Evolutionary conservation across 35 echinoderm and acorn worm genomes (phyloP), one percentile per base, ranked within the genome.

Genomic region (Heliocidaris erythrogramma): DNA sequence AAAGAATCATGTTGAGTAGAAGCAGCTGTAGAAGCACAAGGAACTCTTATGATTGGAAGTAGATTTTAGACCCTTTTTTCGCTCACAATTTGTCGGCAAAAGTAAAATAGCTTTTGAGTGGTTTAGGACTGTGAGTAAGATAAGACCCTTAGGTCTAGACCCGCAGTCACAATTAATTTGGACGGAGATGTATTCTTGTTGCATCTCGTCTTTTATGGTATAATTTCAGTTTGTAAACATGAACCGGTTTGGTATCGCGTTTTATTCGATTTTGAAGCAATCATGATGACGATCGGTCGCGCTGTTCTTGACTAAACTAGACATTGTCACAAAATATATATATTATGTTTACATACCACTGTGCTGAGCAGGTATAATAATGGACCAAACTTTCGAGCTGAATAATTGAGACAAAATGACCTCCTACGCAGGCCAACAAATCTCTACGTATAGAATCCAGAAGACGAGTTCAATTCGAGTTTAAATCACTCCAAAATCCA

Each of bases 401-500:
- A 78, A 78, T 78, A 78, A 78, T n/a, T 78, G 24, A 78, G 65
- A 78, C 65, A 24, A n/a, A 78, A 0, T n/a, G 18, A 78, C 18
- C 65, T 78, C 65, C 65, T 78, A 7, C 27, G 65, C 65, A 78
- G 65, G 27, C 8, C 27, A 24, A 78, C 65, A 78, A 78, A 18
- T 78, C 65, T 78, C 65, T 78, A n/a, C 65, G 65, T 78, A 78
- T 24, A 78, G 65, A 78, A 78, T 78, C 65, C 65, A 78, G 27
- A 7, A 7, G 65, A 78, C 5, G 65, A 78, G 65, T 78, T 78
- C 65, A 78, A 24, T 78, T 78, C 27, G 65, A 78, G 65, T 78
- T 78, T 78, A 78, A 78, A 78, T n/a, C 65, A 21, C n/a, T 78
- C 65, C 65, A 78, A 78, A 78, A 78, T 78, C 65, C 65, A 78